phyloP scores from a whole-genome alignment of 2,797 vertebrate species.

The Hyperoplus immaculatus region DNA sequence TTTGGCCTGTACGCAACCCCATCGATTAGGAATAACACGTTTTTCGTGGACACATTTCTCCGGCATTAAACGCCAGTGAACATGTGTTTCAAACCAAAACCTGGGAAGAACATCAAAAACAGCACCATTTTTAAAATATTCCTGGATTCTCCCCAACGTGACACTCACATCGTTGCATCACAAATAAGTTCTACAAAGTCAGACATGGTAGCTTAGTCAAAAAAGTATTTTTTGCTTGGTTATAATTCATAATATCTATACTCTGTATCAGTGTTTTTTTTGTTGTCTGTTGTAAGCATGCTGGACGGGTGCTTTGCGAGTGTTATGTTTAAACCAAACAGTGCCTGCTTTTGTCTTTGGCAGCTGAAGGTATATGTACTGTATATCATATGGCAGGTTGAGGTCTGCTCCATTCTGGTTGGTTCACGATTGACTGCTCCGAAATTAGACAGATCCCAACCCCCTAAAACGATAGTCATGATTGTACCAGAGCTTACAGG shows the following conservation, averaged over 20 bases:
- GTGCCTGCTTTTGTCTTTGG: slow-evolving; percentile 75
- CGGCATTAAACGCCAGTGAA: slow-evolving; percentile 58
- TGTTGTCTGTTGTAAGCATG: slow-evolving; percentile 68
- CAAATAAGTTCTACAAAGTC: slow-evolving; percentile 78
- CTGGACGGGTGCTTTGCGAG: slow-evolving; percentile 70
- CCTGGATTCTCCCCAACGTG: slow-evolving; percentile 79
- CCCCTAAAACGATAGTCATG: slow-evolving; percentile 38
- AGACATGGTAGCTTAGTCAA: slow-evolving; percentile 72
- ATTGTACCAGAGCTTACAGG: slow-evolving; percentile 70
- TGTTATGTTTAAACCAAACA: slow-evolving; percentile 62
- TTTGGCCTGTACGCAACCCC: slow-evolving; percentile 27
- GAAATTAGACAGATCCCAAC: slow-evolving; percentile 60
- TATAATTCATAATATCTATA: slow-evolving; percentile 75
- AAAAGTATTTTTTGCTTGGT: slow-evolving; percentile 72
- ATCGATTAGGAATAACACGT: slow-evolving; percentile 48
- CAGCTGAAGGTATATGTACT: slow-evolving; percentile 56
- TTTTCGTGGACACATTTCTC: slow-evolving; percentile 61
- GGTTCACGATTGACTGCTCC: slow-evolving; percentile 36
- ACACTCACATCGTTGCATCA: slow-evolving; percentile 67
- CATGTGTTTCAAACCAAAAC: slow-evolving; percentile 60
- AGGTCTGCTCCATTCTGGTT: slow-evolving; percentile 43
- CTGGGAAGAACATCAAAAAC: slow-evolving; percentile 81
- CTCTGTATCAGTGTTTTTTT: slow-evolving; percentile 61
- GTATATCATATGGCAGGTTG: slow-evolving; percentile 47
- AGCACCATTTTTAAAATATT: slow-evolving; percentile 77